Evolutionary conservation across 2,113 vertebrate species (phyloP).

Genomic region (Saguinus midas): DNA sequence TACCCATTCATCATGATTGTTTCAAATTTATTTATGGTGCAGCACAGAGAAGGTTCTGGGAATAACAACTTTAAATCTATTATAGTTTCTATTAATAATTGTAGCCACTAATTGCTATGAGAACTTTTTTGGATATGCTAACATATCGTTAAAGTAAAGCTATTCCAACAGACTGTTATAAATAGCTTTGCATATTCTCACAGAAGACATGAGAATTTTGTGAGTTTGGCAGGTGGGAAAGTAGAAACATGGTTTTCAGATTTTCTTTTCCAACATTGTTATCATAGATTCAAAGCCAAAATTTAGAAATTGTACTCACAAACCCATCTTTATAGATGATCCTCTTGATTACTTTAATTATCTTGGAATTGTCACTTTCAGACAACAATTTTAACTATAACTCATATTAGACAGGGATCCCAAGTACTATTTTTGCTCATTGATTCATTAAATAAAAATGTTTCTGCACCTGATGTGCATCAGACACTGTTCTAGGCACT

Average conservation of each 20-base stretch:
- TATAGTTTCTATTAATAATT: conserved; percentile 78
- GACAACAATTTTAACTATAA: background rate
- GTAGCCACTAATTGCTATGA: conserved; percentile 75
- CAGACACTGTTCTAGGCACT: background rate
- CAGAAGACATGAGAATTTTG: conserved; percentile 64
- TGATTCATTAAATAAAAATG: background rate
- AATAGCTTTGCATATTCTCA: conserved; percentile 59
- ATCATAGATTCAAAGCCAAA: background rate
- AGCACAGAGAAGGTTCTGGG: conserved; percentile 61
- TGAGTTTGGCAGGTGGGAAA: conserved; percentile 65
- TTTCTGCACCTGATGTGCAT: background rate
- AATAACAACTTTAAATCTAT: conserved; percentile 70
- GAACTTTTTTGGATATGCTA: conserved; percentile 69
- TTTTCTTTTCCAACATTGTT: background rate
- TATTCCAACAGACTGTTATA: conserved; percentile 53
- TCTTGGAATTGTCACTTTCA: conserved; percentile 36
- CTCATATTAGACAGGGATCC: background rate
- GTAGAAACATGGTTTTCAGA: conserved; percentile 9
- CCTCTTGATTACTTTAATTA: background rate
- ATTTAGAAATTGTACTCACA: background rate
- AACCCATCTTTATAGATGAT: conserved; percentile 36
- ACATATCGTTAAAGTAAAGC: conserved; percentile 67
- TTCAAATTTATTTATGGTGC: conserved; percentile 73
- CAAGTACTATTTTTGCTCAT: background rate
- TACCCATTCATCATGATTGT: conserved; percentile 66